Evolutionary conservation across 2,888 invertebrate species (phyloP).

Genomic region (Pelosia muscerda): DNA sequence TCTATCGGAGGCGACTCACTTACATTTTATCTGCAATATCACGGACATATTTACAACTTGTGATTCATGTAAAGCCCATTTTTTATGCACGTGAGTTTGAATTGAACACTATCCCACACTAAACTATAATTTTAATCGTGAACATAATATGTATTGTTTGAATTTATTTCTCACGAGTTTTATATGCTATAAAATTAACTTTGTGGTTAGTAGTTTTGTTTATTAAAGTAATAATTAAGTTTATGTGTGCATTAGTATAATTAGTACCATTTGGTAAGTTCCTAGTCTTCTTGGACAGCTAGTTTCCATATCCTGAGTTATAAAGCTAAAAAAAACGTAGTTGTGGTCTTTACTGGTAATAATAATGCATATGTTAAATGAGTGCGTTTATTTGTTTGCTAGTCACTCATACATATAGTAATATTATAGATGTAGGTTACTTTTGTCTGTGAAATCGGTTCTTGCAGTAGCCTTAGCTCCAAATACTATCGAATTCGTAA

Average conservation of each 20-base stretch:
- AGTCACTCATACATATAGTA: too few relatives aligned
- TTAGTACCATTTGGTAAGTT: neutral
- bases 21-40: too few relatives aligned
- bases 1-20: too few relatives aligned
- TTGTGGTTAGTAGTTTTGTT: slow-evolving; percentile 20
- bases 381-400: too few relatives aligned
- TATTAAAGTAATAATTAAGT: slow-evolving; percentile 16
- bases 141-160: slow-evolving; percentile 11
- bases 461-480: too few relatives aligned
- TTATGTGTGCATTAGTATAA: slow-evolving; percentile 1
- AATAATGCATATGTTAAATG: too few relatives aligned
- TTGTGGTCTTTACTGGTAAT: too few relatives aligned
- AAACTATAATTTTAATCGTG: slow-evolving; percentile 9
- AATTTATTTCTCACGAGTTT: slow-evolving; percentile 18
- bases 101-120: slow-evolving; percentile 11
- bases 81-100: neutral
- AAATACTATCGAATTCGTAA: too few relatives aligned
- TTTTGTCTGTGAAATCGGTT: too few relatives aligned
- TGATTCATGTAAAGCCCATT: neutral
- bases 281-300: neutral
- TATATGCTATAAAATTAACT: slow-evolving; percentile 14
- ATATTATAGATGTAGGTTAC: too few relatives aligned
- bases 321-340: too few relatives aligned
- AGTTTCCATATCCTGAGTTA: too few relatives aligned
- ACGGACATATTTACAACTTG: neutral